phyloP scores from a whole-genome alignment of 2,888 invertebrate genomes.

The Megastigmus dorsalis region DNA sequence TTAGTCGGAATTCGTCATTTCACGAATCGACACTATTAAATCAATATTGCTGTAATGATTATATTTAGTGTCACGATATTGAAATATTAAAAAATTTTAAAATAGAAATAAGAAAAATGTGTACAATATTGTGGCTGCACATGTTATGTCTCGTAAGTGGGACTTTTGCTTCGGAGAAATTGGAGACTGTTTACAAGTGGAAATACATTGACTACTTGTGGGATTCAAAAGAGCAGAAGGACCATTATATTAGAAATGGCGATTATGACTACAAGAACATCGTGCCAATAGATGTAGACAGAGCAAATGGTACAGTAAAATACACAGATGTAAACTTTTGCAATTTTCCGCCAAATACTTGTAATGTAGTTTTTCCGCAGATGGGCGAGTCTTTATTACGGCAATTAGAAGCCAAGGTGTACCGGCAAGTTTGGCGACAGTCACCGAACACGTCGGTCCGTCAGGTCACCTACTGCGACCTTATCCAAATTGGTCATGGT shows the following conservation, averaged over 20 bases:
- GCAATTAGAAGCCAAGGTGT: conserved; percentile 80
- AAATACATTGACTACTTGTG: conserved; percentile 39
- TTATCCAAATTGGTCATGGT: conserved; percentile 81
- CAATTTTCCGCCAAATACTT: not conserved
- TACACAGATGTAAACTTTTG: not conserved
- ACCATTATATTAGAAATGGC: not conserved
- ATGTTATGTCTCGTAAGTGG: too few relatives aligned
- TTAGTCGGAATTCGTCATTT: too few relatives aligned
- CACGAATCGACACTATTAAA: too few relatives aligned
- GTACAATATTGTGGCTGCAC: not conserved
- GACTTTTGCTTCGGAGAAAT: too few relatives aligned
- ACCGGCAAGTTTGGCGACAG: conserved; percentile 81
- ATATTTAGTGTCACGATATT: too few relatives aligned
- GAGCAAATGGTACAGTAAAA: conserved; percentile 9
- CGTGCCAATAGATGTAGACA: conserved; percentile 38
- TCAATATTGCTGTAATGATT: too few relatives aligned
- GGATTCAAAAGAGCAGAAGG: conserved; percentile 14
- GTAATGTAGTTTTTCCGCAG: conserved; percentile 36
- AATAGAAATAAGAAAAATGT: not conserved
- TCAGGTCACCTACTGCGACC: conserved; percentile 76
- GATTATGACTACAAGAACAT: conserved; percentile 17
- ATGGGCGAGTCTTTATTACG: conserved; percentile 78
- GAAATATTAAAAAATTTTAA: too few relatives aligned
- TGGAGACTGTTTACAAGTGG: conserved; percentile 57
- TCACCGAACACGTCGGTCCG: conserved; percentile 70